phyloP scores from a whole-genome alignment of 1,140 invertebrate species.

The Coelopa frigida region DNA sequence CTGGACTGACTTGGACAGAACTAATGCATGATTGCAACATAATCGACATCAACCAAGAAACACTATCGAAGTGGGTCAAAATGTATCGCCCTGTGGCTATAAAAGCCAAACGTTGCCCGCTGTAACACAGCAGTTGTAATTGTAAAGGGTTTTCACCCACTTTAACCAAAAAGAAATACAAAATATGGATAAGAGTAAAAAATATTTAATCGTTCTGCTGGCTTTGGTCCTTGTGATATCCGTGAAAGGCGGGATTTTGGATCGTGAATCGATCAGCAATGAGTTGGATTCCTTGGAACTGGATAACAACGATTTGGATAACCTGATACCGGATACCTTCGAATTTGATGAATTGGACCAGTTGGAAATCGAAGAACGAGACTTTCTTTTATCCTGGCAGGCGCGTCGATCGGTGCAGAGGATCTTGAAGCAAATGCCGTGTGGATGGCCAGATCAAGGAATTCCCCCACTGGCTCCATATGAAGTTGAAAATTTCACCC shows the following conservation, averaged over 20 bases:
- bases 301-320: background rate
- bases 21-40: too few species aligned
- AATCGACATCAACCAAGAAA: too few species aligned
- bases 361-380: too few species aligned
- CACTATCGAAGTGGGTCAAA: too few species aligned
- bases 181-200: background rate
- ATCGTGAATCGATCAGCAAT: too few species aligned
- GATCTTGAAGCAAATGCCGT: background rate
- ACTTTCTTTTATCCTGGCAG: background rate
- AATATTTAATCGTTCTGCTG: too few species aligned
- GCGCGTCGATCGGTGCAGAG: background rate
- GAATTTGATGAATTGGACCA: too few species aligned
- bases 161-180: background rate
- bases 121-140: too few species aligned
- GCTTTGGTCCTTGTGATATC: background rate
- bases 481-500: background rate
- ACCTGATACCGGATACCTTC: background rate
- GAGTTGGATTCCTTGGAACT: constrained; percentile 2
- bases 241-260: background rate
- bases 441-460: background rate
- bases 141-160: too few species aligned
- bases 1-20: too few species aligned
- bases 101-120: too few species aligned
- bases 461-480: background rate
- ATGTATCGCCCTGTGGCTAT: too few species aligned